Base-by-base conservation (phyloP, 2,888 invertebrate species). In the Lycocerus yunnanus region DNA sequence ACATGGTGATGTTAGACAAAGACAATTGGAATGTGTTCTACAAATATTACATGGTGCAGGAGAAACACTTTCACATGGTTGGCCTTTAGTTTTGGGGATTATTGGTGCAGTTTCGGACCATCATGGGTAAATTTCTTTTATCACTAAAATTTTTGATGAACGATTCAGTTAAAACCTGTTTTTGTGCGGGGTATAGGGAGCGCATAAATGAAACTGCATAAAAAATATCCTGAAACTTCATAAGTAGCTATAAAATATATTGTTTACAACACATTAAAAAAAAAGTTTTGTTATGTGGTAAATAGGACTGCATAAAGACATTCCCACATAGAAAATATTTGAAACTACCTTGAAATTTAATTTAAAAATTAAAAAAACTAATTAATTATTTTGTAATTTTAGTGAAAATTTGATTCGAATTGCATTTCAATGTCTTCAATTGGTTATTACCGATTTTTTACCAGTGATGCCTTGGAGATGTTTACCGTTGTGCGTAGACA, bases 381-480 rank as follows among this genome's bases (percentile, higher is more conserved):
- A 24, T 27, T 3, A 27, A 27, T 14, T 74, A 61, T 65, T 11
- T 16, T 20, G 14, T 16, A 76, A 78, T 84, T 86, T 69, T 85
- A 95, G 95, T 73, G 97, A 98, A 87, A 94, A 94, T 83, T 88
- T 98, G 80, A 95, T 98, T 81, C 92, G 97, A 58, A 94, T 96
- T 73, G 98, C 98, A 69, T 99, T 98, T 88, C 97, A 98, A 87
- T 97, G 98, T 88, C 91, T 98, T 68, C 98, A 98, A 86, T 89
- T 98, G 79, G 96, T 98, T 69, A 95, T 97, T 16, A 97, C 98
- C 0, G 98, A 99, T 87, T 95, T 97, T 87, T 89, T 99, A 79
- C 94, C 95, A 21, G 93, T 95, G 68, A 96, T 99, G 88, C 97
- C 98, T 0, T 95, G 96, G 88, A 90, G 94, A 77, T 98, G 97